Base-by-base conservation (phyloP, 2,888 invertebrate genomes). In the Hyposoter dolosus region DNA sequence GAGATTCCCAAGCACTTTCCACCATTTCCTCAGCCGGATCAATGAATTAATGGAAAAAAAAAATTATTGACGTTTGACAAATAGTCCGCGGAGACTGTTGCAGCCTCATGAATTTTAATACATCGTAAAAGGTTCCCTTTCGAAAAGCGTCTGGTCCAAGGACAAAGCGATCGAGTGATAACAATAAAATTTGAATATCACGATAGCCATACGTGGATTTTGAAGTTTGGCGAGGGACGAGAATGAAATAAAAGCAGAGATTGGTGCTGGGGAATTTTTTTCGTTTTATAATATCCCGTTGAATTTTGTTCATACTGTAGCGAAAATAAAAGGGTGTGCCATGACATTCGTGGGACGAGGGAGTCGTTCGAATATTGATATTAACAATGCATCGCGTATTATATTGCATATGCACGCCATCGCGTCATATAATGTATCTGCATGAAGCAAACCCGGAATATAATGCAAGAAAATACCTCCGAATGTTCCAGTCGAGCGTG, bases 21-120 rank as follows among this genome's bases (percentile, higher is more conserved):
- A 60, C 17, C 10, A 2, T 66, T 40, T 66, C 40, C 4, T 35
- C 40, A 66, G 6, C 28, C 15, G 60, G 28, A 12, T 28, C 10
- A 12, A 28, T 28, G 28, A 28, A 3, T 9, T 50, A 28, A 60
- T 5, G n/a, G n/a, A 4, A 40, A 5, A 60, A 60, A 76, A 74
- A 71, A 79, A 71, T 63, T 53, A 79, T 80, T 72, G 80, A 85
- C 83, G 60, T 28, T 19, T 83, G 85, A 83, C 80, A 80, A 83
- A 85, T 85, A 50, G 65, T 72, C 47, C 86, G 74, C 83, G 72
- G 79, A 45, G 65, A 66, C 45, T 53, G 68, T 82, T 80, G 83
- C 83, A 85, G 83, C 83, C 89, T 92, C 91, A 91, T 92, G 92
- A 91, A 92, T 92, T 92, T 92, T 92, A 92, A 92, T 92, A 90